Evolutionary conservation across 2,797 vertebrate genomes (phyloP).

Genomic region (Hapalemur alaotrensis): DNA sequence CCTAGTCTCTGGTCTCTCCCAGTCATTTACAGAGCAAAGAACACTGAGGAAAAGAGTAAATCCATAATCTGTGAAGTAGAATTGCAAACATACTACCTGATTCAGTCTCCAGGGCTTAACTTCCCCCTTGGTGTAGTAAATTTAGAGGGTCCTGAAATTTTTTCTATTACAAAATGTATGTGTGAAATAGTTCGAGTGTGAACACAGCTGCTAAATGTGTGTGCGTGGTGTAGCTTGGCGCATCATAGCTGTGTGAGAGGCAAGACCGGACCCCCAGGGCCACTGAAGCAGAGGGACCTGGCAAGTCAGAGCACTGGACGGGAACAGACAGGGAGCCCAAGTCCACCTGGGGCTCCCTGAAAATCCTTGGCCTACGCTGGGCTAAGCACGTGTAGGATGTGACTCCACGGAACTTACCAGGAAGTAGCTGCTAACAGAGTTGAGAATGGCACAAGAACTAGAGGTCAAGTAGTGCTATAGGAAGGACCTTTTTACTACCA

Average conservation of each 20-base stretch:
- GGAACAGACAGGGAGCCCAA: not conserved
- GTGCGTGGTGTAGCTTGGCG: fast-evolving
- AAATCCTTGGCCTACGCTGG: not conserved
- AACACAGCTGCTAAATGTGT: not conserved
- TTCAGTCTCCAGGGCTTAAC: not conserved
- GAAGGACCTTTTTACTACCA: not conserved
- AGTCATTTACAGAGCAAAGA: not conserved
- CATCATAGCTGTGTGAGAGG: not conserved
- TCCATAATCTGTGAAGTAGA: not conserved
- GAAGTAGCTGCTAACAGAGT: not conserved
- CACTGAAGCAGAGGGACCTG: not conserved
- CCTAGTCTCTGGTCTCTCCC: not conserved
- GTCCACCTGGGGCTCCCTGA: fast-evolving
- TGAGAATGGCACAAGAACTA: too few species aligned
- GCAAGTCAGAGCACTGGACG: not conserved
- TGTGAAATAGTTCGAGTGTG: not conserved
- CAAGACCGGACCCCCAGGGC: too few species aligned
- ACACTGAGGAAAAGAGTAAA: not conserved
- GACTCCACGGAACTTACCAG: fast-evolving
- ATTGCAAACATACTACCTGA: not conserved
- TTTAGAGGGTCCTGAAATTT: not conserved
- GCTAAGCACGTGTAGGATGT: not conserved
- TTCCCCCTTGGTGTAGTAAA: not conserved
- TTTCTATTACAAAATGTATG: not conserved
- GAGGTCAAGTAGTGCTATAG: not conserved